phyloP scores from a whole-genome alignment of 2,797 vertebrate genomes.

The Sebastes cheni region DNA sequence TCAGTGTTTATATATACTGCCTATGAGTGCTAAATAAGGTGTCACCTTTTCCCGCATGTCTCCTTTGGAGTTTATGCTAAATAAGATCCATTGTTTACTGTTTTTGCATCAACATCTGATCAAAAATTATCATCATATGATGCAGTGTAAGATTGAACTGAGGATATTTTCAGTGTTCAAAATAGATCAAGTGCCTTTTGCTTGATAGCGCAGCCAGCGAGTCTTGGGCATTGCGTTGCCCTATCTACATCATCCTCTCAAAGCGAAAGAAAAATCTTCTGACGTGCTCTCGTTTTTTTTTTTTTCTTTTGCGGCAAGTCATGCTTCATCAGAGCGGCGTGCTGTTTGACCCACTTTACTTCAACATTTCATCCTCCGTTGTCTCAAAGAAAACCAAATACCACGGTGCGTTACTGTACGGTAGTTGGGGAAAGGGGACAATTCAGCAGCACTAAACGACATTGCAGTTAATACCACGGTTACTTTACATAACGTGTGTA shows the following conservation, averaged over 20 bases:
- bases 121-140: background rate
- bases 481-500: conserved; percentile 5
- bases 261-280: conserved; percentile 58
- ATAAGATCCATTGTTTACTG: background rate
- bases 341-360: conserved; percentile 77
- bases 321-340: conserved; percentile 71
- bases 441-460: background rate
- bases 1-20: background rate
- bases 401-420: background rate
- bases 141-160: conserved; percentile 3
- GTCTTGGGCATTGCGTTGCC: conserved; percentile 15
- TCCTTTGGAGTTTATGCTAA: background rate
- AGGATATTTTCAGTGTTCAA: conserved; percentile 35
- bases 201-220: conserved; percentile 1
- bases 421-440: conserved; percentile 1
- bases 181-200: conserved; percentile 48
- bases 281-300: conserved; percentile 30
- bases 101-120: conserved; percentile 13
- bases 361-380: conserved; percentile 53
- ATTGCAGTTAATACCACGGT: conserved; percentile 13
- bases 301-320: conserved; percentile 60
- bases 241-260: conserved; percentile 53
- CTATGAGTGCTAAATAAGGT: background rate
- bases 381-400: conserved; percentile 51
- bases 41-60: background rate